A percentile compares a stretch with the other conserved stretches of the same genome.
Conservation (phyloP, 2,888 invertebrate species). For the Sphaerophoria taeniata region DNA sequence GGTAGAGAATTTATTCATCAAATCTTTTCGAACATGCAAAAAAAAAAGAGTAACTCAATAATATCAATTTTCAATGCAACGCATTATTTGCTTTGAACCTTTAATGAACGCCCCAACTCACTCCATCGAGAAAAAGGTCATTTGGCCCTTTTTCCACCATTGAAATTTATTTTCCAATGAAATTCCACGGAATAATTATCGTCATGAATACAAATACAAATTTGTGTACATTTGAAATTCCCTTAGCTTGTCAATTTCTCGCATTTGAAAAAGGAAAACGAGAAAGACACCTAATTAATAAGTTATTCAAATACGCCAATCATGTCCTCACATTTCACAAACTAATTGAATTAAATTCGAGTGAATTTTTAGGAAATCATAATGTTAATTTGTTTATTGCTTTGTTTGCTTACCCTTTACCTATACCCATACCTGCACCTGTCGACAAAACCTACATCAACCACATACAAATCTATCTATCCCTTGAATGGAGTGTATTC, state of each 20-base stretch:
- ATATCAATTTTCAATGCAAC: too few relatives aligned
- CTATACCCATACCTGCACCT: background rate
- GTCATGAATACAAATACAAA: background rate
- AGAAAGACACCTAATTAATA: background rate
- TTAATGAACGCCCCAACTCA: too few relatives aligned
- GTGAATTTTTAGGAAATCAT: background rate
- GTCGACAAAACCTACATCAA: slow-evolving; percentile 9
- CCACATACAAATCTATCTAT: background rate
- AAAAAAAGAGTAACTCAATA: too few relatives aligned
- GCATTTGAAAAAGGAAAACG: background rate
- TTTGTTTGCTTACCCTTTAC: background rate
- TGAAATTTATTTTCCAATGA: too few relatives aligned
- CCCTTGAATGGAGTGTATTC: background rate
- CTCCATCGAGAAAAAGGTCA: too few relatives aligned
- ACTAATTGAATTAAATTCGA: slow-evolving; percentile 21
- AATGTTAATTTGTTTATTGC: slow-evolving; percentile 3
- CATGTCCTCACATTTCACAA: slow-evolving; percentile 2
- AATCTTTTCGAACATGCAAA: too few relatives aligned
- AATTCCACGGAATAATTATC: too few relatives aligned
- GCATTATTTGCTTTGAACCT: too few relatives aligned
- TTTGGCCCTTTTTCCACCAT: too few relatives aligned
- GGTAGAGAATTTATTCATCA: too few relatives aligned
- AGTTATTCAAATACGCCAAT: background rate
- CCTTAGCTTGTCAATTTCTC: background rate
- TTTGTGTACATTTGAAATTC: background rate